Conservation (phyloP, 1,140 invertebrate genomes). For the Carcinoscorpius rotundicauda region DNA sequence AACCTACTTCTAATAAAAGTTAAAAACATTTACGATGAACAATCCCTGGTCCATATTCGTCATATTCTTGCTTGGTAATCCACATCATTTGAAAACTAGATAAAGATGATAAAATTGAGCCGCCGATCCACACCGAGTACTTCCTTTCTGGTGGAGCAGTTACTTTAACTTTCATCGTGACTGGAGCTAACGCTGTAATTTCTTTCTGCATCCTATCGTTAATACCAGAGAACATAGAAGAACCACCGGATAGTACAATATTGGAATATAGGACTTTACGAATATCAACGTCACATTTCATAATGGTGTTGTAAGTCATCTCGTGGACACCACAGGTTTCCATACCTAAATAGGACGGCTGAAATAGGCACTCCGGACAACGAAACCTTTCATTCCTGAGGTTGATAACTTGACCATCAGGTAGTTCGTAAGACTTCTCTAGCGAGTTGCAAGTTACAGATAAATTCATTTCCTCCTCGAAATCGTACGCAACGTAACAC, state of each 20-base stretch:
- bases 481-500: conserved; percentile 39
- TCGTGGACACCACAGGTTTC: conserved; percentile 35
- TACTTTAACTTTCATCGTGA: conserved; percentile 43
- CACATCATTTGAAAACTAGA: conserved; percentile 40
- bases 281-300: conserved; percentile 40
- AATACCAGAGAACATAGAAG: conserved; percentile 39
- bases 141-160: conserved; percentile 55
- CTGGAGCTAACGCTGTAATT: conserved; percentile 34
- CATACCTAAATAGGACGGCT: conserved; percentile 27
- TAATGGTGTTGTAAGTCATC: conserved; percentile 41
- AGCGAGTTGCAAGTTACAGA: conserved; percentile 31
- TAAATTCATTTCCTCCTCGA: conserved; percentile 41
- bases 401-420: conserved; percentile 40
- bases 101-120: conserved; percentile 34
- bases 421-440: conserved; percentile 35
- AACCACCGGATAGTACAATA: conserved; percentile 41
- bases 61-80: conserved; percentile 46
- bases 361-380: conserved; percentile 36
- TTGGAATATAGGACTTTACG: conserved; percentile 43
- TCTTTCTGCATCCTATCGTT: conserved; percentile 37
- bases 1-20: conserved; percentile 26
- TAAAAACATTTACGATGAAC: conserved; percentile 69
- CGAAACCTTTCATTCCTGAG: conserved; percentile 42
- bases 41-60: conserved; percentile 71
- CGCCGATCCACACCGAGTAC: conserved; percentile 38